Percentiles rank a stretch among this genome's conserved stretches.
Evolutionary conservation across 2,113 vertebrate genomes (phyloP).

Genomic region (Rafetus swinhoei): DNA sequence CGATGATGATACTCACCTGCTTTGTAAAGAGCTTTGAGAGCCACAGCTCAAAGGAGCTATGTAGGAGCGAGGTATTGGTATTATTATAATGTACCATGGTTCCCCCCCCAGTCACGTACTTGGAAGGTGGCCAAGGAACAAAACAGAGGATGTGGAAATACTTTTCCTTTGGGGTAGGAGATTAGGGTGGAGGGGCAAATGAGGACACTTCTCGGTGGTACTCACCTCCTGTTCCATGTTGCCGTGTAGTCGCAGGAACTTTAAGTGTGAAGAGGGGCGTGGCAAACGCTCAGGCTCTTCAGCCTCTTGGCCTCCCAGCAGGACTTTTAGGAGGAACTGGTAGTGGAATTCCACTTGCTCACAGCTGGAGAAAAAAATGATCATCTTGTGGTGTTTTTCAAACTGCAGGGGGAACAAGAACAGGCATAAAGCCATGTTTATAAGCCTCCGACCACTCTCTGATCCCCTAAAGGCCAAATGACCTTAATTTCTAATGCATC

Average conservation of each 20-base stretch:
- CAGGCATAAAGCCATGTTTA: neutral
- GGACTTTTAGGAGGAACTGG: constrained; percentile 82
- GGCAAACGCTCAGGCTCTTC: neutral
- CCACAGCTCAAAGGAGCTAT: neutral
- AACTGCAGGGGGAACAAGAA: constrained; percentile 76
- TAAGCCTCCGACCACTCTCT: neutral
- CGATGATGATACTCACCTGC: neutral
- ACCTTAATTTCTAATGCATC: neutral
- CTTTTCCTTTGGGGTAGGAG: neutral
- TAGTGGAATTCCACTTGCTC: constrained; percentile 94
- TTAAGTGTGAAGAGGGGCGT: constrained; percentile 32
- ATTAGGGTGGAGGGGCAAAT: neutral
- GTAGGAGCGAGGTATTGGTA: neutral
- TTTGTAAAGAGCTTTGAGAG: neutral
- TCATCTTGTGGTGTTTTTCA: constrained; percentile 87
- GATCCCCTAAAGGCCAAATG: neutral
- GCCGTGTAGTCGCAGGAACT: constrained; percentile 90
- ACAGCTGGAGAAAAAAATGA: constrained; percentile 93
- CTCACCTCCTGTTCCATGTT: constrained; percentile 94
- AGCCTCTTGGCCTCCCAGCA: constrained; percentile 53
- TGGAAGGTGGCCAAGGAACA: neutral
- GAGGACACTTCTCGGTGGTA: neutral
- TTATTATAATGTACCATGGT: neutral
- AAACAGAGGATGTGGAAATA: neutral
- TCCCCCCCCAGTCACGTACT: neutral